phyloP scores from a whole-genome alignment of 2,113 vertebrate species.

The Chinchilla lanigera region DNA sequence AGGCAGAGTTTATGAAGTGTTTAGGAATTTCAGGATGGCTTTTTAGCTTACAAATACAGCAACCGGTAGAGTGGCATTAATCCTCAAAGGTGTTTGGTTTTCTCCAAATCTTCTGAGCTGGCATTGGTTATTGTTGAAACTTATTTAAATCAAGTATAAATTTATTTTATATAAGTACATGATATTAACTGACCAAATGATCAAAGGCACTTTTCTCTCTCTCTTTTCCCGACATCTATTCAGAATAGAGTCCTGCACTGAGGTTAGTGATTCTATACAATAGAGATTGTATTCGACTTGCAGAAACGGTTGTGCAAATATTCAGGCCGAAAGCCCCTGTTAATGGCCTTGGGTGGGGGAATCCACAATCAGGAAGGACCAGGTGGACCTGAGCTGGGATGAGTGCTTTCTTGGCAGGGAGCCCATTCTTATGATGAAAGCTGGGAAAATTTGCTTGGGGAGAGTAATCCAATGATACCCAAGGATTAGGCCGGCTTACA shows the following conservation, averaged over 20 bases:
- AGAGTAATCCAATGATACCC: constrained; percentile 80
- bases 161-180: constrained; percentile 56
- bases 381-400: constrained; percentile 77
- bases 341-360: constrained; percentile 67
- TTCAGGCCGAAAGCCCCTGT: constrained; percentile 40
- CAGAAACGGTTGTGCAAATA: constrained; percentile 65
- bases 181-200: constrained; percentile 12
- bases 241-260: constrained; percentile 15
- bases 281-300: constrained; percentile 60
- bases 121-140: constrained; percentile 58
- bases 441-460: constrained; percentile 77
- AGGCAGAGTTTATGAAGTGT: constrained; percentile 16
- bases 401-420: constrained; percentile 83
- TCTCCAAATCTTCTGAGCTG: constrained; percentile 38
- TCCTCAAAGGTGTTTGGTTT: background rate
- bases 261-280: constrained; percentile 12
- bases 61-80: background rate
- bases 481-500: constrained; percentile 76
- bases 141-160: background rate
- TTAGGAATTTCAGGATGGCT: constrained; percentile 61
- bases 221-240: constrained; percentile 41
- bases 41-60: constrained; percentile 53
- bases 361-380: constrained; percentile 52
- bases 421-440: constrained; percentile 79
- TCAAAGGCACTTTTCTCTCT: constrained; percentile 14